These are phyloP conservation scores for Hypsopygia costalis DNA, from an alignment of 2,888 invertebrate genomes.

Conservation along the genomic window DNA sequence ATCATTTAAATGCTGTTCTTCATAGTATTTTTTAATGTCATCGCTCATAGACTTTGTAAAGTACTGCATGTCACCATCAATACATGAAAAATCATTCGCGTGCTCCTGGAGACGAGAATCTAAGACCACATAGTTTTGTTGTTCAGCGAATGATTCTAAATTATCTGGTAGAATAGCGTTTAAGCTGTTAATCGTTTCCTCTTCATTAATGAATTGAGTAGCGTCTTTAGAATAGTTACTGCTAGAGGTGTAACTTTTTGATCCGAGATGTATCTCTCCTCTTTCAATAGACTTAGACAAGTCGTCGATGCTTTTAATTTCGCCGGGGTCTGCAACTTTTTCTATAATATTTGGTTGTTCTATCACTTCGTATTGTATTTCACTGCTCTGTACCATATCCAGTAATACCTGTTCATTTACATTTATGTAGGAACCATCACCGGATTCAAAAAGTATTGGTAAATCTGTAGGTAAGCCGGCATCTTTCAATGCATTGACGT, in stretches of 20 bases:
- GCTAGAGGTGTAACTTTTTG: conserved; percentile 44
- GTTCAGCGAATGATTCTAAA: conserved; percentile 63
- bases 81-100: conserved; percentile 64
- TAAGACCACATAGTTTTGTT: conserved; percentile 64
- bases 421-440: conserved; percentile 82
- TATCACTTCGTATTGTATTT: conserved; percentile 75
- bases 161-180: conserved; percentile 67
- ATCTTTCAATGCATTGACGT: conserved; percentile 69
- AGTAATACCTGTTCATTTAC: conserved; percentile 83
- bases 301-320: conserved; percentile 75
- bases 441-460: conserved; percentile 83
- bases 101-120: conserved; percentile 55
- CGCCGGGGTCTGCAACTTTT: conserved; percentile 68
- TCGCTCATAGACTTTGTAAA: conserved; percentile 74
- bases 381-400: conserved; percentile 76
- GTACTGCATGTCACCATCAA: conserved; percentile 72
- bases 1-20: conserved; percentile 62
- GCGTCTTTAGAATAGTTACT: conserved; percentile 49
- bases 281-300: conserved; percentile 71
- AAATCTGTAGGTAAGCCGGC: conserved; percentile 69
- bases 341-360: conserved; percentile 77
- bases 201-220: conserved; percentile 40
- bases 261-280: conserved; percentile 61
- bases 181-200: conserved; percentile 62
- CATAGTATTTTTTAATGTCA: conserved; percentile 71